Percentiles rank a stretch among this genome's conserved stretches.
Evolutionary conservation across 2,888 invertebrate species (phyloP).

Genomic region (Ethmia dodecea): DNA sequence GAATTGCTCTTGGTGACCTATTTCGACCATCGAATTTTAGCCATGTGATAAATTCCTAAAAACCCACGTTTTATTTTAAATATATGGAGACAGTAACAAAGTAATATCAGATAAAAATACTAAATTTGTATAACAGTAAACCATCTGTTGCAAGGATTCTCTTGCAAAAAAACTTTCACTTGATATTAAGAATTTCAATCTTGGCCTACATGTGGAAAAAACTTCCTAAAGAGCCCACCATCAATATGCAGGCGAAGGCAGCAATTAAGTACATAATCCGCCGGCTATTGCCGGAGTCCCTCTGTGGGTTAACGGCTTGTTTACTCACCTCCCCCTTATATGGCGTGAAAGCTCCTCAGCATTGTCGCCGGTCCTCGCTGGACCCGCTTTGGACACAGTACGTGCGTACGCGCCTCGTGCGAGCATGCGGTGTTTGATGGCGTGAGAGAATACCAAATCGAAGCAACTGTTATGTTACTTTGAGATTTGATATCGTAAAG

Average conservation of each 20-base stretch:
- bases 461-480: not conserved
- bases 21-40: slow-evolving; percentile 35
- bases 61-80: no score
- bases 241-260: slow-evolving; percentile 49
- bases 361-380: slow-evolving; percentile 61
- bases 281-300: slow-evolving; percentile 49
- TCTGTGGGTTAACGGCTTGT: slow-evolving; percentile 61
- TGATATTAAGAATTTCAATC: slow-evolving; percentile 9
- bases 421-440: no score
- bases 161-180: slow-evolving; percentile 12
- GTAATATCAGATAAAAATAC: no score
- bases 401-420: slow-evolving; percentile 45
- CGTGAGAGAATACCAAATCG: slow-evolving; percentile 24
- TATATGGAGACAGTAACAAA: no score
- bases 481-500: no score
- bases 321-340: slow-evolving; percentile 64
- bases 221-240: slow-evolving; percentile 28
- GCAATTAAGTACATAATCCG: slow-evolving; percentile 70
- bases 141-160: no score
- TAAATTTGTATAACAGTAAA: no score
- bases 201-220: slow-evolving; percentile 18
- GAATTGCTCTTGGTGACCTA: slow-evolving; percentile 40
- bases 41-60: no score
- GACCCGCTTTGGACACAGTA: slow-evolving; percentile 44
- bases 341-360: slow-evolving; percentile 70